phyloP scores from a whole-genome alignment of 1,140 invertebrate genomes.

The Ctenoplectra terminalis region DNA sequence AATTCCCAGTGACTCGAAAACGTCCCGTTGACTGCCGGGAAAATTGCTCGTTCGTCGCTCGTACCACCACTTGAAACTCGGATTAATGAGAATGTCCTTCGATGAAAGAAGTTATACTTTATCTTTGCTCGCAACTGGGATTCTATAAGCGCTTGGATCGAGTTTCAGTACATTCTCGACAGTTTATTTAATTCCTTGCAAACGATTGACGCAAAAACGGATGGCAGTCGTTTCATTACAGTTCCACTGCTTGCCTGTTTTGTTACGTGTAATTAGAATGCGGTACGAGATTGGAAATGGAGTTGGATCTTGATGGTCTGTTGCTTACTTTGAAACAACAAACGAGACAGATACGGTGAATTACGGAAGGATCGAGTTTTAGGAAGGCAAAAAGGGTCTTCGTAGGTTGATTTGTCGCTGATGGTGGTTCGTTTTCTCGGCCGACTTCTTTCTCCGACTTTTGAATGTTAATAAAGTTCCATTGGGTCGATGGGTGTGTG shows the following conservation, averaged over 20 bases:
- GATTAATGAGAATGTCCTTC: constrained; percentile 52
- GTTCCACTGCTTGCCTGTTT: not conserved
- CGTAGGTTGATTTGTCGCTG: constrained; percentile 6
- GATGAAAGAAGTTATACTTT: not conserved
- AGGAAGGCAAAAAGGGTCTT: not conserved
- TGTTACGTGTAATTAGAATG: constrained; percentile 24
- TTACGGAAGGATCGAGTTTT: not conserved
- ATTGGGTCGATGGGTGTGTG: not conserved
- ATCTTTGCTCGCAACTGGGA: not conserved
- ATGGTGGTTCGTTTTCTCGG: not conserved
- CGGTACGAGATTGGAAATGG: not conserved
- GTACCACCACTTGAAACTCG: constrained; percentile 13
- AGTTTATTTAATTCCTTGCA: not conserved
- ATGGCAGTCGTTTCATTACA: not conserved
- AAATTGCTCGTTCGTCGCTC: constrained; percentile 37
- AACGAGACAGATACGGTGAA: not conserved
- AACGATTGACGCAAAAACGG: not conserved
- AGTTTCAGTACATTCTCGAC: not conserved
- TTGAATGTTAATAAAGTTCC: constrained; percentile 36
- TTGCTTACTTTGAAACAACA: not conserved
- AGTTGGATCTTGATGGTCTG: no score
- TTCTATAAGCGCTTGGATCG: not conserved
- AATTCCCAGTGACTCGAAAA: constrained; percentile 34
- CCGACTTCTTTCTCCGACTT: not conserved
- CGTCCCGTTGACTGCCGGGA: constrained; percentile 17